Percentiles rank a stretch among this genome's conserved stretches.
Evolutionary conservation across 2,797 vertebrate genomes (phyloP).

Genomic region (Euphonia xanthogaster): DNA sequence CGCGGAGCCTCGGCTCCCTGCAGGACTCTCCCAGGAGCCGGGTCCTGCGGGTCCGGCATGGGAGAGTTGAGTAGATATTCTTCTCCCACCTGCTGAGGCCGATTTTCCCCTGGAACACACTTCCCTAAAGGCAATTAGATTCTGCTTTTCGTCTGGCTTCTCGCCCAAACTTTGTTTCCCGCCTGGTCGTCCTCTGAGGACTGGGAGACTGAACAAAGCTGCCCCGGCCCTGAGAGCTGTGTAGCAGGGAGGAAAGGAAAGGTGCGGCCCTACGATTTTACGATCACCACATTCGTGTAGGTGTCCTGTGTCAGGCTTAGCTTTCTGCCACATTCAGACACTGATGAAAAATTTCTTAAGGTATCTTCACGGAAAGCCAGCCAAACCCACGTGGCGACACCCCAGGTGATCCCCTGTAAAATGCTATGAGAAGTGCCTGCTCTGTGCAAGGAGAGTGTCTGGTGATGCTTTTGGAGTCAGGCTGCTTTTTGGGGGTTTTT

Average conservation of each 20-base stretch:
- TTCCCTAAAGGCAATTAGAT: neutral
- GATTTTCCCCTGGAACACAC: neutral
- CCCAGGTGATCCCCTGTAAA: neutral
- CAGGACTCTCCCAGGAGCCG: neutral
- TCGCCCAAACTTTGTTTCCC: neutral
- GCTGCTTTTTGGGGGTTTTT: rapidly evolving
- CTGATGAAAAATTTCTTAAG: neutral
- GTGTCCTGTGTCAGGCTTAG: neutral
- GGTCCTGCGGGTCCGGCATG: neutral
- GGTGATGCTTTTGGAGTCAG: neutral
- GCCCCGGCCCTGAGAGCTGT: neutral
- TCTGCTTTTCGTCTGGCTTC: neutral
- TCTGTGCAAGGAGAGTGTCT: rapidly evolving
- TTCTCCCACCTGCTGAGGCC: neutral
- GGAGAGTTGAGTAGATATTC: neutral
- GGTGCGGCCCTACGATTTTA: neutral
- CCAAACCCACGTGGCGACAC: neutral
- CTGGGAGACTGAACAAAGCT: neutral
- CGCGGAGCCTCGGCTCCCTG: neutral
- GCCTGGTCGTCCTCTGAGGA: neutral
- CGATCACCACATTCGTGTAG: neutral
- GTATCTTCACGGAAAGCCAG: neutral
- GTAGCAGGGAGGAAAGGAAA: neutral
- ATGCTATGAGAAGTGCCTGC: rapidly evolving
- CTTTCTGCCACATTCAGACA: neutral